Evolutionary conservation across 2,888 invertebrate genomes (phyloP), one percentile per base, ranked within the genome.

Genomic region (Agapostemon virescens): DNA sequence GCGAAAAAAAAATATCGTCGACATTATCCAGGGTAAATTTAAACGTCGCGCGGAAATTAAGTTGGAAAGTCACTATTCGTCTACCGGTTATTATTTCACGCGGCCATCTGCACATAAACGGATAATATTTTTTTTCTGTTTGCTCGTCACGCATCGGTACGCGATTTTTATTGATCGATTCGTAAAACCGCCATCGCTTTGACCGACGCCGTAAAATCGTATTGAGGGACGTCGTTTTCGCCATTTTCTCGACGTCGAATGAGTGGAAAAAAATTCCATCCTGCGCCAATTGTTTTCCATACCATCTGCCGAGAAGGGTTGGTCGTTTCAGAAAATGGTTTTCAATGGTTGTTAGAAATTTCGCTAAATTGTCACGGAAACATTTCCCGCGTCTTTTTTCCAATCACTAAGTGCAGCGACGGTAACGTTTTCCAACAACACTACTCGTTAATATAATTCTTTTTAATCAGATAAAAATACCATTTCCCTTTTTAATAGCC

Each of bases 111-210:
- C 74, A 67, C 70, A 55, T 82, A 74, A 79, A 83, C 61, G 84
- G 81, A 84, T 87, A 82, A 85, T 85, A 70, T 77, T 71, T 69
- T 75, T 74, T 69, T 55, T 69, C 63, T 55, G 71, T 58, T 75
- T 75, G 71, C 74, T 33, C 73, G 73, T 80, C 70, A 63, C 55
- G 74, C 58, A 58, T 52, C 79, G 66, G 23, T 63, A 81, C 75
- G 67, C 70, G 84, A 81, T 84, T 83, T 80, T 70, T 76, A 70
- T 76, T 67, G 67, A 82, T 75, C 79, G 52, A 73, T 70, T 73
- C 49, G 77, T 76, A 80, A 80, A 68, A 45, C 75, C 63, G 58
- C 38, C 30, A 30, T n/a, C 63, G 69, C 70, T 75, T 73, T 58
- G 83, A 74, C 61, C 72, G 45, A 42, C 70, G 69, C 70, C 72